phyloP scores from a whole-genome alignment of 37 sponge, comb jelly and placozoan genomes.

The Geodia barretti region DNA sequence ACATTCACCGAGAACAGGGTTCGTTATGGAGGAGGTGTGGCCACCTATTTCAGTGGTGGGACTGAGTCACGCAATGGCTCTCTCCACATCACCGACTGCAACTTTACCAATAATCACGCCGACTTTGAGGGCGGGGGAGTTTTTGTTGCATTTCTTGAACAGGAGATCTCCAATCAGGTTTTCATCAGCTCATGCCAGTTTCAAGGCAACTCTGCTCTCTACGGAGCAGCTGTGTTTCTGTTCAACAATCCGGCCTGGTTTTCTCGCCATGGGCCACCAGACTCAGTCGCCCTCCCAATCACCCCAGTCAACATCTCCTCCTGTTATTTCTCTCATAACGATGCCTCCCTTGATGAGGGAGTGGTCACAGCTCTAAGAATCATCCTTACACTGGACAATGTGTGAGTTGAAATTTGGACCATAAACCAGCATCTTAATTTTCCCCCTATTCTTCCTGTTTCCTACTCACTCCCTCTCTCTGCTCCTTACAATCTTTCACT shows the following conservation, averaged over 20 bases:
- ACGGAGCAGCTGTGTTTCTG: conserved; percentile 54
- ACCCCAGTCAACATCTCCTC: conserved; percentile 6
- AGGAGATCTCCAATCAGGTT: conserved; percentile 7
- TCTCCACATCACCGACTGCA: conserved; percentile 29
- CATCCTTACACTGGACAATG: neutral
- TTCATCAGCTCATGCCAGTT: conserved; percentile 21
- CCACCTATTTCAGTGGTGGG: conserved; percentile 43
- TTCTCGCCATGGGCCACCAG: neutral
- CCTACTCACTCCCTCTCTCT: neutral
- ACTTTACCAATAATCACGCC: conserved; percentile 59
- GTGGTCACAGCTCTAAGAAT: conserved; percentile 54
- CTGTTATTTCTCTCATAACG: conserved; percentile 32
- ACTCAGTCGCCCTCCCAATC: conserved; percentile 20
- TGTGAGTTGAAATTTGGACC: neutral
- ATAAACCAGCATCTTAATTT: too few species aligned
- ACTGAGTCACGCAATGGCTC: conserved; percentile 10
- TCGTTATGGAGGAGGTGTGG: conserved; percentile 76
- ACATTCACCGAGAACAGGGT: conserved; percentile 53
- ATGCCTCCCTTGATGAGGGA: conserved; percentile 28
- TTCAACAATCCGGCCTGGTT: conserved; percentile 59
- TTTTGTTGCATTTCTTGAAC: conserved; percentile 43
- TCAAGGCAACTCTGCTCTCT: conserved; percentile 29
- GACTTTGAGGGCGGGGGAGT: conserved; percentile 80
- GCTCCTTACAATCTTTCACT: neutral
- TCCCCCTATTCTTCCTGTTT: neutral